Evolutionary conservation across 2,797 vertebrate genomes (phyloP).

Genomic region (Pipistrellus pygmaeus): DNA sequence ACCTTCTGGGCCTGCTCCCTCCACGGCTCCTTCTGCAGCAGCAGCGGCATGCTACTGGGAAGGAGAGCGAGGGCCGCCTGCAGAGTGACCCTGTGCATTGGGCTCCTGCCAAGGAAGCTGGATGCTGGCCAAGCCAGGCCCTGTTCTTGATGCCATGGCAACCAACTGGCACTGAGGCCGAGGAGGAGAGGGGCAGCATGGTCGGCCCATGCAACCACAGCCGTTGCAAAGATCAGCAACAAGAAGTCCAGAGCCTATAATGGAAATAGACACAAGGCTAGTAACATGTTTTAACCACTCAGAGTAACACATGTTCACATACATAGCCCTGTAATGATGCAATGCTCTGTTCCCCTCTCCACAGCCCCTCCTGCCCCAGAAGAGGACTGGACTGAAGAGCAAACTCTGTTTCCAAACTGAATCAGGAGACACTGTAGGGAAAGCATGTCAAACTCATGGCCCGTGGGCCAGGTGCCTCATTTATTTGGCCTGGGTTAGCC

Average conservation of each 20-base stretch:
- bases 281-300: conserved; percentile 18
- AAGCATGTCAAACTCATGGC: too few relatives aligned
- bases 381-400: conserved; percentile 28
- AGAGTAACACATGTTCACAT: conserved; percentile 15
- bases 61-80: conserved; percentile 90
- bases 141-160: conserved; percentile 86
- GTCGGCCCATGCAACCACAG: conserved; percentile 94
- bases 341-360: not conserved
- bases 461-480: too few relatives aligned
- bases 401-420: conserved; percentile 28
- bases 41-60: conserved; percentile 89
- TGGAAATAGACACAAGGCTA: conserved; percentile 71
- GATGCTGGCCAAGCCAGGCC: conserved; percentile 66
- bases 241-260: conserved; percentile 93
- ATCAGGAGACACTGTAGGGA: not conserved
- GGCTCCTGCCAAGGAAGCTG: conserved; percentile 86
- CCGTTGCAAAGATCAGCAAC: conserved; percentile 91
- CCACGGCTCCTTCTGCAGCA: conserved; percentile 96
- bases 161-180: conserved; percentile 92
- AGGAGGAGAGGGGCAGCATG: conserved; percentile 92
- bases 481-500: too few relatives aligned
- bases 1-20: conserved; percentile 94
- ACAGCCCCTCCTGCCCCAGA: not conserved
- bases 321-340: not conserved
- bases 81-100: conserved; percentile 83